Base-by-base conservation (phyloP, 2,797 vertebrate genomes). In the Tinamus major region DNA sequence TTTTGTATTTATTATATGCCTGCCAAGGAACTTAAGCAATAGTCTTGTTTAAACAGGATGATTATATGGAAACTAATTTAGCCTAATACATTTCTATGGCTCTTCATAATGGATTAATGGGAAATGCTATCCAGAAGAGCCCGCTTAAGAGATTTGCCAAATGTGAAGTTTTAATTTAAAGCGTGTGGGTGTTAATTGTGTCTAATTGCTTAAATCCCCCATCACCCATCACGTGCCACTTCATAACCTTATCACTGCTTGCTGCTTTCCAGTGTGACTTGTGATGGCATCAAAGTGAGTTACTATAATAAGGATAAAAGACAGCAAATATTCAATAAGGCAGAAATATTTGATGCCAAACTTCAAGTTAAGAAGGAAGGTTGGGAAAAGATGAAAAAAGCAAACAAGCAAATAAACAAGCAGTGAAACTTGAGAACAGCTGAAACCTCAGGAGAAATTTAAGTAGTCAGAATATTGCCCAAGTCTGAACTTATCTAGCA, bases 401-500 rank as follows among this genome's bases (percentile, higher is more conserved):
- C 29, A 31, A 55, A 56, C 31, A 56, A 56, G 53, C 53, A 56
- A 56, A n/a, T 10, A 55, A 55, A n/a, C 53, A 55, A n/a, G 53
- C 53, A 31, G 11, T 9, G 31, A 55, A 55, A 3, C 42, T 14
- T 31, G 65, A 33, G 31, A n/a, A 26, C 42, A 49, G n/a, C 6
- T 35, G 65, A 88, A 78, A 78, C 41, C 77, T 61, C 27, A 65
- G 49, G 48, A 89, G 68, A 92, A 79, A 89, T 90, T 79, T 39
- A 86, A 74, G 33, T 82, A 63, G 70, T 69, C 68, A 74, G 48
- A 91, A 64, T 64, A 74, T 19, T 78, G 23, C 83, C 48, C 58
- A 91, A 91, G 49, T 29, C 69, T 91, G 82, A 92, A 91, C 31
- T 90, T 63, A 58, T 42, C 33, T 63, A 83, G 75, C 87, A 77